Conservation (phyloP, 2,797 vertebrate species). For the Sphenodon punctatus region DNA sequence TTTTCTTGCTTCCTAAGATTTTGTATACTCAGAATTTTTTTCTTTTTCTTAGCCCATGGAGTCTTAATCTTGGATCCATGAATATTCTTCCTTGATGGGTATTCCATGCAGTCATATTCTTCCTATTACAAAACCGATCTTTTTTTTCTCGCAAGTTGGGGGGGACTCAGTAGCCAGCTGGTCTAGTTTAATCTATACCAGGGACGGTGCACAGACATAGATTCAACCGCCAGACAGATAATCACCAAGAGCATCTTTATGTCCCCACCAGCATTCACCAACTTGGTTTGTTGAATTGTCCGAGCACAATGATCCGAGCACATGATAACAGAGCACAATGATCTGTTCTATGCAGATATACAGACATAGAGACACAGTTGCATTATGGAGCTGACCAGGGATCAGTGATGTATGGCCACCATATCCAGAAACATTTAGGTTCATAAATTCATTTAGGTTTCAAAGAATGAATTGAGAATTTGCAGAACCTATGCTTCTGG, state of each 20-base stretch:
- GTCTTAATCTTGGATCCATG: not conserved
- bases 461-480: not conserved
- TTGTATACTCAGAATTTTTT: no score
- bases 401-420: not conserved
- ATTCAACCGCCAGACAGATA: not conserved
- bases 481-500: not conserved
- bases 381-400: not conserved
- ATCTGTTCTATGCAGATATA: not conserved
- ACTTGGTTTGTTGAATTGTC: no score
- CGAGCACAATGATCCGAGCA: no score
- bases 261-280: no score
- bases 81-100: not conserved
- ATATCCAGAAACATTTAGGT: not conserved
- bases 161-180: not conserved
- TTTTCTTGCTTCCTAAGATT: not conserved
- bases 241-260: no score
- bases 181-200: not conserved
- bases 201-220: not conserved
- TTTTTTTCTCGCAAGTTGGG: not conserved
- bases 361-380: fast-evolving
- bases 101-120: not conserved
- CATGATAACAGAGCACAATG: fast-evolving
- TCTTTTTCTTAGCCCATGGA: not conserved
- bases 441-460: not conserved
- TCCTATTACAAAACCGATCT: not conserved